These are phyloP conservation scores for Anaspis maculata DNA, from an alignment of 2,888 invertebrate genomes.

Conservation along the genomic window DNA sequence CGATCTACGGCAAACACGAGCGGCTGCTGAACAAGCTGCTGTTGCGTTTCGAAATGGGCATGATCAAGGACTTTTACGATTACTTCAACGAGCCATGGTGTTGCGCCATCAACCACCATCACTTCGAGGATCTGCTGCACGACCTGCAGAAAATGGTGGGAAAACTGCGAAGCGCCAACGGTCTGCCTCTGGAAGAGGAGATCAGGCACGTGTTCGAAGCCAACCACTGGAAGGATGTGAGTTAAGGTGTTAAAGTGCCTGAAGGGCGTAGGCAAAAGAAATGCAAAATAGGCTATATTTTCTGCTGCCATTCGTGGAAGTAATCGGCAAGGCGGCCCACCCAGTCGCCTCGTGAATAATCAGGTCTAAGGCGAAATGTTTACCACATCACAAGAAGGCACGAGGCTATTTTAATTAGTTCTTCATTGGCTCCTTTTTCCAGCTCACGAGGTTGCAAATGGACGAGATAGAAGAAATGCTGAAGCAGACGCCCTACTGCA, in stretches of 20 bases:
- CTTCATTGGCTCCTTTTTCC: slow-evolving; percentile 11
- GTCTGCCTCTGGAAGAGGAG: slow-evolving; percentile 26
- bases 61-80: slow-evolving; percentile 57
- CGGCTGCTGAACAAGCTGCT: slow-evolving; percentile 59
- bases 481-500: slow-evolving; percentile 25
- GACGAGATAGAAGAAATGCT: slow-evolving; percentile 27
- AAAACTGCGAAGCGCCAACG: slow-evolving; percentile 21
- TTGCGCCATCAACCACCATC: slow-evolving; percentile 53
- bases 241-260: slow-evolving; percentile 3
- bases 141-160: slow-evolving; percentile 16
- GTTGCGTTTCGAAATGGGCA: slow-evolving; percentile 49
- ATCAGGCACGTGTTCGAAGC: slow-evolving; percentile 24
- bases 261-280: too few relatives aligned
- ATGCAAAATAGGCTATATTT: too few relatives aligned
- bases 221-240: slow-evolving; percentile 31
- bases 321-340: too few relatives aligned
- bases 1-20: slow-evolving; percentile 67
- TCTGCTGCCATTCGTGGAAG: too few relatives aligned
- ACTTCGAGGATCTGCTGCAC: slow-evolving; percentile 4
- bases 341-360: too few relatives aligned
- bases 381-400: background rate
- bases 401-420: slow-evolving; percentile 1
- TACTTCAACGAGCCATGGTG: slow-evolving; percentile 62
- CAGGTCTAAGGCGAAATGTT: slow-evolving; percentile 1
- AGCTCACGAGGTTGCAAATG: slow-evolving; percentile 25